Base-by-base conservation (phyloP, 2,797 vertebrate species). In the Tokudaia muenninki region DNA sequence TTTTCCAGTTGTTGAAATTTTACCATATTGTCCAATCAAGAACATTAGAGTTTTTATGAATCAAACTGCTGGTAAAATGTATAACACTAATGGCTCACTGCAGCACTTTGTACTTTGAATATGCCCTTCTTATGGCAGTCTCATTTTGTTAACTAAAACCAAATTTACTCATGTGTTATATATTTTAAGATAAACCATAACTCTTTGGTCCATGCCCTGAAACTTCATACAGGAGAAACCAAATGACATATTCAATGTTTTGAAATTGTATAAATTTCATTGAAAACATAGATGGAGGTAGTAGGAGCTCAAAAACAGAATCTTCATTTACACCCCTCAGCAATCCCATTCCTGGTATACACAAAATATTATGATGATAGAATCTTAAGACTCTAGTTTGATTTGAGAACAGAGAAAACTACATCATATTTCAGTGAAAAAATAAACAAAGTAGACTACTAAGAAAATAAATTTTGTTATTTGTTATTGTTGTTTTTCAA, bases 171-270 rank as follows among this genome's bases (percentile, higher is more conserved):
- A 97, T 95, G 70, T 96, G 92, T 95, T 59, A 89, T 96, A 86
- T 95, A 97, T 97, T 98, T 98, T 97, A 98, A 98, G 98, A 92
- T 97, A 98, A 98, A 94, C 97, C 74, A 63, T 22, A 89, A 84
- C 26, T 21, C 50, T 91, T 75, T 81, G 44, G 79, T 92, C 16
- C 7, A 93, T 72, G 87, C 34, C 87, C 84, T 89, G 92, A 91
- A 92, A 31, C 21, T 94, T 34, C n/a, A 59, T 91, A 57, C 55
- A 82, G 79, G 14, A 88, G 22, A 94, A 34, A 87, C 10, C 22
- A 88, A 59, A 93, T 24, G 91, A 75, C 59, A 75, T 77, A 52
- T 17, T 52, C n/a, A 88, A 77, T 82, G 9, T 67, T 95, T 47
- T 41, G 52, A 57, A 44, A 80, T 34, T 87, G 50, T 84, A 65